A percentile compares a stretch with the other conserved stretches of the same genome.
phyloP scores from a whole-genome alignment of 2,888 invertebrate genomes.

The Calameuta filiformis region DNA sequence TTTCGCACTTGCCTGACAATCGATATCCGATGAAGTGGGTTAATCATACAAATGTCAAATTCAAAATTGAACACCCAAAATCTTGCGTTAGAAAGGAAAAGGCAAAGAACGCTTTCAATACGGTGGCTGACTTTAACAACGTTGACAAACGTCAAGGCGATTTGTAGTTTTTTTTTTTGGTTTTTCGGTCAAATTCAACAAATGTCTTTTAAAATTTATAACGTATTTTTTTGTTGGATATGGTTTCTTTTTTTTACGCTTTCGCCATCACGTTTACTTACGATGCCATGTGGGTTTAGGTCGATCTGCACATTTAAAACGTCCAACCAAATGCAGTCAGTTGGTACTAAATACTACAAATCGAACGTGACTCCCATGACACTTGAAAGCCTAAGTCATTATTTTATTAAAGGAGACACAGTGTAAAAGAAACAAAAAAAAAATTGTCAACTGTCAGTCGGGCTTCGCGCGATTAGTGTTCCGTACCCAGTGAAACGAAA shows the following conservation, averaged over 20 bases:
- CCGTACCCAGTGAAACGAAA: no score
- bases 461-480: no score
- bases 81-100: background rate
- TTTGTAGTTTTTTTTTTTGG: background rate
- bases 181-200: background rate
- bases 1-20: conserved; percentile 18
- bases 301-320: background rate
- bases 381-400: background rate
- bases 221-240: background rate
- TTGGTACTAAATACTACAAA: background rate
- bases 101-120: background rate
- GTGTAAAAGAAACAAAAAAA: background rate
- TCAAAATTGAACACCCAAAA: background rate
- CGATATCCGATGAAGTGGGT: conserved; percentile 8
- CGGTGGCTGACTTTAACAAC: background rate
- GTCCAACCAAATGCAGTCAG: background rate
- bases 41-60: conserved; percentile 14
- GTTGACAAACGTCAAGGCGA: background rate
- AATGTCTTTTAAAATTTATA: background rate
- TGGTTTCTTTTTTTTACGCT: background rate
- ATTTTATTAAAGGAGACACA: background rate
- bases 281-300: background rate
- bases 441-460: no score
- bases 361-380: background rate
- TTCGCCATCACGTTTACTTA: background rate